Conservation (phyloP, 2,797 vertebrate genomes). For the Esox lucius region DNA sequence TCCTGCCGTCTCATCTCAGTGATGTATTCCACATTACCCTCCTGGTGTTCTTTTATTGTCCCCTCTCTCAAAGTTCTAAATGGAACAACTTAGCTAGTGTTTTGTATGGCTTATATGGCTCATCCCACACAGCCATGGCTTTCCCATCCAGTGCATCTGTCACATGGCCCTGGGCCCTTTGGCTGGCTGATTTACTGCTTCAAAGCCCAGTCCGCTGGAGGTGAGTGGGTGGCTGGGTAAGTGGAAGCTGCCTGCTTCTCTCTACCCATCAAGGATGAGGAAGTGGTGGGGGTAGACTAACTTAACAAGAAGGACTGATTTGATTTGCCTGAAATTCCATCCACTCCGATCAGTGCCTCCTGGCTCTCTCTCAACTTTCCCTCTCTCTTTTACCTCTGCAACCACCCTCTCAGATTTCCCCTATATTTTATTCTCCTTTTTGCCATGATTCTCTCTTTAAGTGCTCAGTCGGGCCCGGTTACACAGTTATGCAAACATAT, state of each 20-base stretch:
- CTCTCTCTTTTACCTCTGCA: background rate
- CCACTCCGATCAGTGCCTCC: background rate
- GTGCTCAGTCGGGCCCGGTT: background rate
- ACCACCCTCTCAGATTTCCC: background rate
- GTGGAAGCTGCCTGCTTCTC: slow-evolving; percentile 1
- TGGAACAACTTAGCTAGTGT: background rate
- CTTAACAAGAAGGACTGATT: background rate
- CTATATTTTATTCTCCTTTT: background rate
- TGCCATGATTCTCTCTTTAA: background rate
- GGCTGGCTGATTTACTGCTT: slow-evolving; percentile 44
- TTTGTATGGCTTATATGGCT: background rate
- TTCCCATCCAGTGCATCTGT: background rate
- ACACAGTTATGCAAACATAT: background rate
- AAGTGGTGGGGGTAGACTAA: background rate
- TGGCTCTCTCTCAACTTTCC: background rate
- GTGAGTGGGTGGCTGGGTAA: slow-evolving; percentile 45
- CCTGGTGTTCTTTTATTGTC: background rate
- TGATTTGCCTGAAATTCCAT: slow-evolving; percentile 2
- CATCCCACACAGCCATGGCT: slow-evolving; percentile 2
- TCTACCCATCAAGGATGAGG: background rate
- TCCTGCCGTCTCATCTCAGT: background rate
- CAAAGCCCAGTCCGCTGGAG: slow-evolving; percentile 44
- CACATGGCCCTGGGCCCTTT: slow-evolving; percentile 13
- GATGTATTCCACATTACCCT: background rate
- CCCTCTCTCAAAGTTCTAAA: background rate